Evolutionary conservation across 1,140 invertebrate genomes (phyloP), one percentile per base, ranked within the genome.

Genomic region (Hydropsyche tenuis): DNA sequence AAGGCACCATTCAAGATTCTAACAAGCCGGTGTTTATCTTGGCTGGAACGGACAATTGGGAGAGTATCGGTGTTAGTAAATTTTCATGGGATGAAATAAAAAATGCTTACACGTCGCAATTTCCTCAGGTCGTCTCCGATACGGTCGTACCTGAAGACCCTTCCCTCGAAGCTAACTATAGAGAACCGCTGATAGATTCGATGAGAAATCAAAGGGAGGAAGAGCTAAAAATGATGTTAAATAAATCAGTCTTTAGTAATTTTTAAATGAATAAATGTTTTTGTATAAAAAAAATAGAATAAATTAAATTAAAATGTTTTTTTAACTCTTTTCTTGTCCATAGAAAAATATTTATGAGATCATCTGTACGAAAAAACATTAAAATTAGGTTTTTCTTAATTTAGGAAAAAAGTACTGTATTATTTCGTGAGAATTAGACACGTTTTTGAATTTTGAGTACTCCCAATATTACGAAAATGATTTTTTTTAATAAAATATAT

Each of bases 151-250:
- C 76, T 1, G 46, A 53, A 7, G 76, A 77, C 23, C 76, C 76
- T 4, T 77, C 76, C n/a, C 51, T 77, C 14, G 76, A 77, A 45
- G 46, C 70, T 1, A 73, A 64, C 6, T 77, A 73, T 37, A 42
- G 66, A 70, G 76, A 77, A 53, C 73, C 73, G 6, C 11, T 72
- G 18, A 69, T 77, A 5, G 76, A 77, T 37, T 45, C 62, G 0
- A 42, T 77, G 53, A 73, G 76, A 6, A 64, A 53, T 37, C 69
- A 75, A 42, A 72, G 72, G 16, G 76, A 77, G 43, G 64, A 73
- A 14, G 73, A 75, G 22, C 20, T 77, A 23, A 73, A 77, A 46
- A 18, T 77, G 0, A 6, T 77, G 22, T 20, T 76, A 43, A 66
- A 60, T 11, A 43, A 70, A 18, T 48, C 72, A 0, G 51, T 20